Conservation (phyloP, 2,113 vertebrate species). For the Neotoma lepida region DNA sequence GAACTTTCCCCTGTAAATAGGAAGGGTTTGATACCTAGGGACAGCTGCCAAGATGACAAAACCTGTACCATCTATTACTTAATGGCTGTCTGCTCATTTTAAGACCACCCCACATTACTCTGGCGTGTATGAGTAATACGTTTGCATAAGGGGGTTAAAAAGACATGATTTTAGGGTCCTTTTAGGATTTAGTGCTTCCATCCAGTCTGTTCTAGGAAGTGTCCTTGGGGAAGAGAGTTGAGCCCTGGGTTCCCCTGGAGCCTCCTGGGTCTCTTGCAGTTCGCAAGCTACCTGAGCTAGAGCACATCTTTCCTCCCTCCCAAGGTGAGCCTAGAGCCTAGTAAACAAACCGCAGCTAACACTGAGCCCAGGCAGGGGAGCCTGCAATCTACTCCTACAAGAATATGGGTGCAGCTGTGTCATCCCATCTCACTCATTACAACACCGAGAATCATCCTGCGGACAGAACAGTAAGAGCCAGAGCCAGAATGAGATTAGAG, state of each 20-base stretch:
- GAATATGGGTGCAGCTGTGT: accelerated
- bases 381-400: background rate
- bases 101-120: background rate
- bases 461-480: background rate
- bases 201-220: background rate
- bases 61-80: background rate
- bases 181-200: background rate
- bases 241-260: background rate
- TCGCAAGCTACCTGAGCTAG: background rate
- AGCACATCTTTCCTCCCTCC: background rate
- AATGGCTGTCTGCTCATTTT: background rate
- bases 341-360: background rate
- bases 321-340: background rate
- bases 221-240: background rate
- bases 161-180: background rate
- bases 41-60: background rate
- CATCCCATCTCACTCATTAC: background rate
- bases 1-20: background rate
- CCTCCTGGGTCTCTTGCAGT: background rate
- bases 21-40: background rate
- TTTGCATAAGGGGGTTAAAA: background rate
- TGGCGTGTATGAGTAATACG: background rate
- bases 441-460: accelerated
- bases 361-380: background rate
- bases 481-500: accelerated